phyloP scores from a whole-genome alignment of 2,113 vertebrate species.

The Setophaga petechia region DNA sequence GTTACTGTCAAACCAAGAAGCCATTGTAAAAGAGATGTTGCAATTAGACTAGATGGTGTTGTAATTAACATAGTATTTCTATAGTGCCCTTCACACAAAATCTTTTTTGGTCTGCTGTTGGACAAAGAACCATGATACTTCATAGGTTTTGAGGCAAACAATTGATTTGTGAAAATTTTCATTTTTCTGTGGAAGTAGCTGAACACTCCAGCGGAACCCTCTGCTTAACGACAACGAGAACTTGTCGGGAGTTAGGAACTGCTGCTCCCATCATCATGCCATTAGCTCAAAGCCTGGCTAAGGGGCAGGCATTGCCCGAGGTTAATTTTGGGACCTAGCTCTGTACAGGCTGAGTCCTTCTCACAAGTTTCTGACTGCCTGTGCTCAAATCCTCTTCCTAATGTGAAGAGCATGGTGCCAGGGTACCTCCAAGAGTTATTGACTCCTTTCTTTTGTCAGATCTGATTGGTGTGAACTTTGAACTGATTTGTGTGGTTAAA shows the following conservation, averaged over 20 bases:
- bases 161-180: not conserved
- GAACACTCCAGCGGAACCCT: not conserved
- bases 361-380: not conserved
- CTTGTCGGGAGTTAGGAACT: not conserved
- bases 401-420: not conserved
- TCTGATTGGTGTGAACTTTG: not conserved
- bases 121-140: not conserved
- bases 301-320: not conserved
- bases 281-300: not conserved
- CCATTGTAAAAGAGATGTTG: not conserved
- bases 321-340: not conserved
- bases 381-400: not conserved
- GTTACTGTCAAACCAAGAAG: not conserved
- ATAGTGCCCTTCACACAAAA: not conserved
- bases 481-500: not conserved
- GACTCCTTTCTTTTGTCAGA: not conserved
- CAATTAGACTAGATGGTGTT: not conserved
- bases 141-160: not conserved
- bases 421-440: not conserved
- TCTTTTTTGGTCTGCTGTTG: not conserved
- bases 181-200: not conserved
- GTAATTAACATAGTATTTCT: not conserved
- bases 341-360: not conserved
- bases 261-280: not conserved
- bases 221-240: accelerated